These are phyloP conservation scores for Blennius ocellaris DNA, from an alignment of 2,113 vertebrate genomes.

Conservation along the genomic window DNA sequence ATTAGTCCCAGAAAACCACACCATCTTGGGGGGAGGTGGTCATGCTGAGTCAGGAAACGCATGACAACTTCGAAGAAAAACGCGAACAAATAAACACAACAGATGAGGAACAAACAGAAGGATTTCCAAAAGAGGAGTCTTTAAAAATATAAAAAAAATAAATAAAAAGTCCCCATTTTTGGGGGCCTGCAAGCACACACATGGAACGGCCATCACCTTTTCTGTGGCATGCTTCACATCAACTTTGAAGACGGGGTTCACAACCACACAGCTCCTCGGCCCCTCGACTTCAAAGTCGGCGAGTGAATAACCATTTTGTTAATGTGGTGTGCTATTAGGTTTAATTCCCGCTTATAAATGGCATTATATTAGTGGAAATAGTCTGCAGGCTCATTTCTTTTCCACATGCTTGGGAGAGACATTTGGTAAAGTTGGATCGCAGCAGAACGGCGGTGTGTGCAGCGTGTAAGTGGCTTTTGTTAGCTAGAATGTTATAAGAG, in stretches of 20 bases:
- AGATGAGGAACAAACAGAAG: conserved; percentile 23
- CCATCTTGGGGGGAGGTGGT: conserved; percentile 48
- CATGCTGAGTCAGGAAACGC: conserved; percentile 49
- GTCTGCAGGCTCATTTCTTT: conserved; percentile 49
- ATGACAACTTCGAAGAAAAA: conserved; percentile 43
- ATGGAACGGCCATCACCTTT: conserved; percentile 45
- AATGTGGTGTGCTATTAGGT: conserved; percentile 34
- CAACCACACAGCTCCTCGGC: conserved; percentile 20
- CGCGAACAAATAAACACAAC: conserved; percentile 45
- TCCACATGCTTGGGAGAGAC: conserved; percentile 42
- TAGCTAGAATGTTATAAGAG: conserved; percentile 57
- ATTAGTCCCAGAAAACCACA: conserved; percentile 59
- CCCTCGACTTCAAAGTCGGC: conserved; percentile 53
- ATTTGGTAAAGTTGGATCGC: conserved; percentile 45
- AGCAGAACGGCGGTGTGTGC: conserved; percentile 17
- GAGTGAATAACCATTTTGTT: conserved; percentile 56
- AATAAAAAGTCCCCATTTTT: conserved; percentile 45
- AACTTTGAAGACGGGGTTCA: conserved; percentile 59
- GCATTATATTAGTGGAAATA: conserved; percentile 58
- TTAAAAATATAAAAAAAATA: not conserved
- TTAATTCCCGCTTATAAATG: conserved; percentile 70
- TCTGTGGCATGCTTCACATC: conserved; percentile 20
- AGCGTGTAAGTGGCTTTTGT: conserved; percentile 64
- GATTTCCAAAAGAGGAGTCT: conserved; percentile 44
- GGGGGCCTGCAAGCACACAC: conserved; percentile 18